Base-by-base conservation (phyloP, 2,113 vertebrate species). In the Excalfactoria chinensis region DNA sequence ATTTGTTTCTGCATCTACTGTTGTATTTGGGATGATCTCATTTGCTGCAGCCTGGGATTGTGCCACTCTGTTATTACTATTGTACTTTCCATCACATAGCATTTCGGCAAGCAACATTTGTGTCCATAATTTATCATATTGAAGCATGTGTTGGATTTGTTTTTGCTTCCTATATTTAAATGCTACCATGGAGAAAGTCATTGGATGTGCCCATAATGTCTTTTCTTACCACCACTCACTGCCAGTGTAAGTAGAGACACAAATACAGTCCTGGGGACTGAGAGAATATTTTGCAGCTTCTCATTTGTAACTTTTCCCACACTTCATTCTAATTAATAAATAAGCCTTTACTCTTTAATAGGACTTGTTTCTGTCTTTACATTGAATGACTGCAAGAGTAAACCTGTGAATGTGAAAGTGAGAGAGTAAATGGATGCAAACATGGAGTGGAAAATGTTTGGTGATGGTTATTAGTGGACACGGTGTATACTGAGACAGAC, bases 231-330 rank as follows among this genome's bases (percentile, higher is more conserved):
- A 25, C 37, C 26, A 13, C 7, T 6, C 3, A 17, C 16, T 21
- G 55, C 32, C 2, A 55, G n/a, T 0, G 0, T 44, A 41, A 43
- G 16, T 21, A 49, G 28, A 76, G 55, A 63, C 28, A 35, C 21
- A 53, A 60, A 44, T 6, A 13, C 4, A 4, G 4, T 30, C 26
- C 11, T 12, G 3, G 18, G 5, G 2, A 4, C 9, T 40, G 12
- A 5, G 13, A 13, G 4, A 20, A 32, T 8, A 2, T 67, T 81
- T 69, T 48, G 4, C 17, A 82, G 35, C 35, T 93, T 92, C 81
- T 25, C 3, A 7, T 6, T 58, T 13, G 7, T 63, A 26, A 62
- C 23, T 62, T 76, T 9, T 41, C 11, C 40, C 12, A 41, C 40
- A 41, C 40, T 41, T 41, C 40, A 41, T 41, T 41, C 40, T 41